Evolutionary conservation across 2,113 vertebrate species (phyloP).

Genomic region (Phoenicopterus ruber): DNA sequence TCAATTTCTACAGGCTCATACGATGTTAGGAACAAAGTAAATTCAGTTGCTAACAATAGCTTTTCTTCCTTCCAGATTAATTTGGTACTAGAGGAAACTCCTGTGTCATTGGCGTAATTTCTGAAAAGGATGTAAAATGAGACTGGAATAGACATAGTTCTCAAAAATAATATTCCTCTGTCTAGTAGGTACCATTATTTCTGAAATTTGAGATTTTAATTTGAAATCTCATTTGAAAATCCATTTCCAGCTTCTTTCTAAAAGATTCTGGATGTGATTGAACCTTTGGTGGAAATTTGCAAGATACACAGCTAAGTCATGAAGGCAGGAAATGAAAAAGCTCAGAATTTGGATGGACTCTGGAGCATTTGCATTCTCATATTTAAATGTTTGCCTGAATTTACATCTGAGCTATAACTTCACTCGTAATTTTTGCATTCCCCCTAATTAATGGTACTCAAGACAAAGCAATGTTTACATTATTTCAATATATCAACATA

Average conservation of each 20-base stretch:
- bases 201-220: background rate
- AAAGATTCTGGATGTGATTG: background rate
- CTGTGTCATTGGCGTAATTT: background rate
- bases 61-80: background rate
- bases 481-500: background rate
- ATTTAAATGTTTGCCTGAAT: conserved; percentile 14
- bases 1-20: background rate
- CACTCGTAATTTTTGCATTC: background rate
- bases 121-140: background rate
- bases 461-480: background rate
- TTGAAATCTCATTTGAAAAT: background rate
- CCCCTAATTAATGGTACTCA: background rate
- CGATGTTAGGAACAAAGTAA: background rate
- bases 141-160: background rate
- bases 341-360: background rate
- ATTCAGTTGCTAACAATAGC: background rate
- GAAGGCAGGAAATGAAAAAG: background rate
- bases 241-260: background rate
- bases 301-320: background rate
- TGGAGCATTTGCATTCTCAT: background rate
- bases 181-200: background rate
- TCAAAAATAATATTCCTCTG: background rate
- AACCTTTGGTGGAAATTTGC: background rate
- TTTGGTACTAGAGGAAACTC: background rate
- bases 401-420: background rate